Conservation (phyloP, 2,888 invertebrate species). For the Idaea dimidiata region DNA sequence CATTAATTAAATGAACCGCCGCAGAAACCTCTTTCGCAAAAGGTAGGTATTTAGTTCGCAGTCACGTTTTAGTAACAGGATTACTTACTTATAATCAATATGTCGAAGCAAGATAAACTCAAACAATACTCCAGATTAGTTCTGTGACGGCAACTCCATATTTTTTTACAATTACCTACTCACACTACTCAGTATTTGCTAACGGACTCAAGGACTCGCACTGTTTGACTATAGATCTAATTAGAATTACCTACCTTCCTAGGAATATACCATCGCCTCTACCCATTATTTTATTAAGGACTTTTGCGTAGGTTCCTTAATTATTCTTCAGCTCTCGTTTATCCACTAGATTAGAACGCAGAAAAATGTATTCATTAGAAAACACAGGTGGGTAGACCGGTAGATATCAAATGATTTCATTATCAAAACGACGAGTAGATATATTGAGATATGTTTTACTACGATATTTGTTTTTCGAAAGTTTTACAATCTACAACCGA, state of each 20-base stretch:
- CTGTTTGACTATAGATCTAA: neutral
- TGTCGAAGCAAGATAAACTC: conserved; percentile 33
- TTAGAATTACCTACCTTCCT: neutral
- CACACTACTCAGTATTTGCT: neutral
- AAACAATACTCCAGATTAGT: conserved; percentile 11
- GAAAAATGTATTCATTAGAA: neutral
- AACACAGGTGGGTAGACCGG: conserved; percentile 1
- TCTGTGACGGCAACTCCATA: conserved; percentile 15
- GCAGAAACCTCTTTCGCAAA: conserved; percentile 41
- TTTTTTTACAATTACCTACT: conserved; percentile 12
- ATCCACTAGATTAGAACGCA: neutral
- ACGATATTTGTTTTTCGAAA: conserved; percentile 24
- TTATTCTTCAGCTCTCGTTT: neutral
- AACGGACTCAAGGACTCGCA: conserved; percentile 9
- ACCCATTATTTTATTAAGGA: neutral
- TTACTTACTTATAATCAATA: conserved; percentile 38
- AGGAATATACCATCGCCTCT: neutral
- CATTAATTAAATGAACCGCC: conserved; percentile 2
- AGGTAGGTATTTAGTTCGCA: conserved; percentile 35
- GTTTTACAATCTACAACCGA: conserved; percentile 26
- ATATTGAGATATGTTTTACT: neutral
- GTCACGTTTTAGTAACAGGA: conserved; percentile 50
- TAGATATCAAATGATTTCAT: conserved; percentile 4
- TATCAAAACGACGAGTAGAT: conserved; percentile 16
- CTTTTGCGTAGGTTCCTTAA: neutral